phyloP scores from a whole-genome alignment of 2,888 invertebrate species.

The Leptopilina myrica region DNA sequence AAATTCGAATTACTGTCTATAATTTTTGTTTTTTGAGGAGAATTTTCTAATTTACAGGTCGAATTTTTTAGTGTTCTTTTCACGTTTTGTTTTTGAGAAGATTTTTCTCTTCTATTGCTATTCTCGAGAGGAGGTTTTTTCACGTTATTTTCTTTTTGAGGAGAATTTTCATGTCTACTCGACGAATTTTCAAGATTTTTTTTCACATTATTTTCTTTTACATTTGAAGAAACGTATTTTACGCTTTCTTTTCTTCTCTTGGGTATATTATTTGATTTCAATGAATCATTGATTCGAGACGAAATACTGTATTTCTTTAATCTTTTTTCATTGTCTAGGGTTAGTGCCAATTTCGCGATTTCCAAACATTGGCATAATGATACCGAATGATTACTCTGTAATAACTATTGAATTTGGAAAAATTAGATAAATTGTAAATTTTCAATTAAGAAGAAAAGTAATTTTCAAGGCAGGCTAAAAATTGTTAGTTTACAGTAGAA shows the following conservation, averaged over 20 bases:
- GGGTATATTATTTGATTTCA: background rate
- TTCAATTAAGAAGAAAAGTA: background rate
- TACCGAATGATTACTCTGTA: background rate
- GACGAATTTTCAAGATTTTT: background rate
- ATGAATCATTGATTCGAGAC: background rate
- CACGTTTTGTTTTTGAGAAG: background rate
- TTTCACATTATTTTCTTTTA: background rate
- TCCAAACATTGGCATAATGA: background rate
- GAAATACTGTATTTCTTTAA: constrained; percentile 21
- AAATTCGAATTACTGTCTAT: background rate
- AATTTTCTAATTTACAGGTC: background rate
- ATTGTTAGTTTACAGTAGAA: too few species aligned
- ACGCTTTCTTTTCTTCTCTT: background rate
- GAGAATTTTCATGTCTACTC: background rate
- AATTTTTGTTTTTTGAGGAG: background rate
- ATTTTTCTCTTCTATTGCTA: background rate
- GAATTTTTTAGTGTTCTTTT: background rate
- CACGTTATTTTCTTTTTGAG: background rate
- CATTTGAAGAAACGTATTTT: background rate
- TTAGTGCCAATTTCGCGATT: constrained; percentile 11
- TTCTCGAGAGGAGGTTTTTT: background rate
- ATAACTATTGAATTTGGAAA: background rate
- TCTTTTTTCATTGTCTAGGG: background rate
- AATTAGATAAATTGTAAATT: background rate
- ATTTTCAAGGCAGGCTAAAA: background rate